phyloP scores from a whole-genome alignment of 2,797 vertebrate species.

The Tapirus indicus region DNA sequence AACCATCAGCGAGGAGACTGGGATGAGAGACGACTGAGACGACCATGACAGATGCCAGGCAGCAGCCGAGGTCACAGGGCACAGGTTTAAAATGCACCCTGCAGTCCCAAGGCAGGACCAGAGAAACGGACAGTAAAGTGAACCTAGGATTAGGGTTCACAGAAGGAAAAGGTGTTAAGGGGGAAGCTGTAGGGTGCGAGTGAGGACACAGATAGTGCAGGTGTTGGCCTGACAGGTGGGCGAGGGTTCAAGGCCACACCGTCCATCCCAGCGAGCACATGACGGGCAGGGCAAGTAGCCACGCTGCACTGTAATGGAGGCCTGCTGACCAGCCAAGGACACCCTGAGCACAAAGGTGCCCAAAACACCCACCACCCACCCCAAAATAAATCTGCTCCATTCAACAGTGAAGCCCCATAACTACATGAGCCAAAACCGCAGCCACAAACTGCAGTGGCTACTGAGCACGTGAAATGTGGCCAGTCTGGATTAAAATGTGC shows the following conservation, averaged over 20 bases:
- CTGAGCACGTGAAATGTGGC: not conserved
- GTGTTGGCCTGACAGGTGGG: not conserved
- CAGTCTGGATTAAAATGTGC: not conserved
- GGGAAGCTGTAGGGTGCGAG: not conserved
- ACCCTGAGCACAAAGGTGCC: not conserved
- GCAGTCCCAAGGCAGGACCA: not conserved
- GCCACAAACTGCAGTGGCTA: not conserved
- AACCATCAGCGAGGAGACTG: not conserved
- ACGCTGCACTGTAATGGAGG: not conserved
- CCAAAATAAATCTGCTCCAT: not conserved
- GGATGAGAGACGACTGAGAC: not conserved
- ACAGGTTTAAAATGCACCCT: not conserved
- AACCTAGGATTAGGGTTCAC: not conserved
- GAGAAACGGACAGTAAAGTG: not conserved
- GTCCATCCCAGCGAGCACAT: not conserved
- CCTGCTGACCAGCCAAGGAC: not conserved
- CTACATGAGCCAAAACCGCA: accelerated
- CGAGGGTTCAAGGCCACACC: not conserved
- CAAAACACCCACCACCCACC: not conserved
- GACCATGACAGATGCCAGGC: not conserved
- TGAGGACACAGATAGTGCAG: no score
- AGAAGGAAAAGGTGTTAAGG: not conserved
- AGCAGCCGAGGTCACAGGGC: not conserved
- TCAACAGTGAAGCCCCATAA: not conserved
- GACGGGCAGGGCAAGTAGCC: not conserved